Percentiles rank a stretch among this genome's conserved stretches.
phyloP scores from a whole-genome alignment of 1,140 invertebrate species.

The Liolophura sinensis region DNA sequence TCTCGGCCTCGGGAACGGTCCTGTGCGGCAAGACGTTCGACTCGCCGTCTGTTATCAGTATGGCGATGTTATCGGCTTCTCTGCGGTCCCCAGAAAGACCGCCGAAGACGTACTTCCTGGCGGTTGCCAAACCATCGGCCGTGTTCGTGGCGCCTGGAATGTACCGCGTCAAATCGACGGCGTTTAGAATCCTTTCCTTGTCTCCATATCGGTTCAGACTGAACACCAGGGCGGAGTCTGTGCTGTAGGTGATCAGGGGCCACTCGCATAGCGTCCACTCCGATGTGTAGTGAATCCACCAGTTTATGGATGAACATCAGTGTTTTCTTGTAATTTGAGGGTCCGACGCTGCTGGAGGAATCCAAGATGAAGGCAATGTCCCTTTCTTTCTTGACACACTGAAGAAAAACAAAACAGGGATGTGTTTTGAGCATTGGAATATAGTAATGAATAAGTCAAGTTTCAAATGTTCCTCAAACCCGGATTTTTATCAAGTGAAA shows the following conservation, averaged over 20 bases:
- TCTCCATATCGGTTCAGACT: slow-evolving; percentile 35
- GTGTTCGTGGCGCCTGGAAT: slow-evolving; percentile 49
- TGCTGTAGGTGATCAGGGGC: slow-evolving; percentile 43
- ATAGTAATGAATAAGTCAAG: too few species aligned
- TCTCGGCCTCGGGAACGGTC: slow-evolving; percentile 39
- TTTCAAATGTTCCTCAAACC: too few species aligned
- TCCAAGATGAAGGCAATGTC: slow-evolving; percentile 49
- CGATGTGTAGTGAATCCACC: slow-evolving; percentile 30
- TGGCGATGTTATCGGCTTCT: slow-evolving; percentile 40
- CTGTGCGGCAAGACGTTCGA: slow-evolving; percentile 45
- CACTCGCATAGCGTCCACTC: slow-evolving; percentile 31
- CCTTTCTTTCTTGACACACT: slow-evolving; percentile 36
- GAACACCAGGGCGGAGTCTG: slow-evolving; percentile 36
- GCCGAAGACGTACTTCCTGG: slow-evolving; percentile 23
- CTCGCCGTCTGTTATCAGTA: slow-evolving; percentile 48
- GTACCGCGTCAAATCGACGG: slow-evolving; percentile 45
- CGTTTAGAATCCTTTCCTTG: slow-evolving; percentile 21
- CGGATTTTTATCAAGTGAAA: too few species aligned
- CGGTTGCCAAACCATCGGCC: slow-evolving; percentile 35
- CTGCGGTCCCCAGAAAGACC: slow-evolving; percentile 32
- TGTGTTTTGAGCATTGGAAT: background rate
- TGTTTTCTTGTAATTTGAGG: slow-evolving; percentile 35
- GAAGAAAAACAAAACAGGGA: slow-evolving; percentile 10
- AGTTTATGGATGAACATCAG: slow-evolving; percentile 31
- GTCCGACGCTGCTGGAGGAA: slow-evolving; percentile 43